phyloP scores from a whole-genome alignment of 1,140 invertebrate species.

The Diuraphis noxia region DNA sequence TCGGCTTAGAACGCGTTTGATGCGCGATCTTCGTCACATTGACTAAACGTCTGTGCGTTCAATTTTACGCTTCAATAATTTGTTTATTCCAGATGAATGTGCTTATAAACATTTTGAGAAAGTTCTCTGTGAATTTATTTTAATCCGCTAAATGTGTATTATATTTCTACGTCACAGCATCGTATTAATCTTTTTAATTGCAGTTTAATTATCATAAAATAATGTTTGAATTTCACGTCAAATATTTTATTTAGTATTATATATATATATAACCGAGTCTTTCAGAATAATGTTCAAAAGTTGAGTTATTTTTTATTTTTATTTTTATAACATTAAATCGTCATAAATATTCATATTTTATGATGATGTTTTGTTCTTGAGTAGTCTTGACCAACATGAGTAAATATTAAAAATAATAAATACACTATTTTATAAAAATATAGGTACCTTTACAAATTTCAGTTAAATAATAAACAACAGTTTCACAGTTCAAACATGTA shows the following conservation, averaged over 20 bases:
- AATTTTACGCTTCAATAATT: neutral
- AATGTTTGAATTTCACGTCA: neutral
- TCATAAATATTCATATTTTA: too few species aligned
- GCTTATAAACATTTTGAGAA: constrained; percentile 2
- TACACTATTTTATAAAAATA: neutral
- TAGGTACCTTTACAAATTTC: neutral
- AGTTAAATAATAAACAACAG: neutral
- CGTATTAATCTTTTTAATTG: neutral
- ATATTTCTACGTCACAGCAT: neutral
- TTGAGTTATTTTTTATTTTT: too few species aligned
- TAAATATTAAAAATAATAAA: neutral
- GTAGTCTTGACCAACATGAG: neutral
- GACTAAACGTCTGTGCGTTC: neutral
- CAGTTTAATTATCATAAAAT: neutral
- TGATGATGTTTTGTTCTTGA: neutral
- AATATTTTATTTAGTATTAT: too few species aligned
- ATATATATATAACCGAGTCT: neutral
- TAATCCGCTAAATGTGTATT: neutral
- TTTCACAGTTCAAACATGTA: neutral
- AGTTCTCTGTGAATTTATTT: neutral
- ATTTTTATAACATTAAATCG: too few species aligned
- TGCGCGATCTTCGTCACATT: neutral
- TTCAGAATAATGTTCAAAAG: neutral
- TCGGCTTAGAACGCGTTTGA: neutral
- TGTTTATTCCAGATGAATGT: constrained; percentile 11